These are phyloP conservation scores for Abscondita cerata DNA, from an alignment of 2,888 invertebrate genomes.

Conservation along the genomic window DNA sequence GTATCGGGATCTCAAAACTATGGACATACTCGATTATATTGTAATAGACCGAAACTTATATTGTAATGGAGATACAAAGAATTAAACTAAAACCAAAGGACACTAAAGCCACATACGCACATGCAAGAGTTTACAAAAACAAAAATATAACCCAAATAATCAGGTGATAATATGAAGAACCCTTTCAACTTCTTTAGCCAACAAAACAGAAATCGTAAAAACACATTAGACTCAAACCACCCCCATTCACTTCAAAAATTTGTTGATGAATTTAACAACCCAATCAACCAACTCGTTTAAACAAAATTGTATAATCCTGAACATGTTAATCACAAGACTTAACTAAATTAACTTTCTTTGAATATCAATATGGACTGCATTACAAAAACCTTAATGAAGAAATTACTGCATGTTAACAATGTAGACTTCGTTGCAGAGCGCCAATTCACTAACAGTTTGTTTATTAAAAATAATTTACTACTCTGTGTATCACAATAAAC, in stretches of 20 bases:
- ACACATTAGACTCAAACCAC: neutral
- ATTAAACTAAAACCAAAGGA: neutral
- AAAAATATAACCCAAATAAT: neutral
- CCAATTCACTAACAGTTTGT: neutral
- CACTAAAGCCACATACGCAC: no score
- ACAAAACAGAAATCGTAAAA: neutral
- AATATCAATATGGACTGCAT: neutral
- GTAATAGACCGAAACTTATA: neutral
- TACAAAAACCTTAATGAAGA: slow-evolving; percentile 4
- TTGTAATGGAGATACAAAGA: neutral
- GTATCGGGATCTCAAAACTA: neutral
- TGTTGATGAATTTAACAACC: neutral
- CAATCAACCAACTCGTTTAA: neutral
- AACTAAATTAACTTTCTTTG: slow-evolving; percentile 6
- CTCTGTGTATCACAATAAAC: no score
- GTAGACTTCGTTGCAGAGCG: neutral
- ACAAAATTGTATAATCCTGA: slow-evolving; percentile 4
- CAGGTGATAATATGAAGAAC: neutral
- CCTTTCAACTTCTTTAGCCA: neutral
- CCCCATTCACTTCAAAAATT: neutral
- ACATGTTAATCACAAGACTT: neutral
- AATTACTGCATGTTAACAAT: neutral
- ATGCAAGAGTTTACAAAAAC: no score
- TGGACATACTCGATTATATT: neutral
- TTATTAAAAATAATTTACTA: no score